Conservation (phyloP, 2,113 vertebrate species). For the Stercorarius parasiticus region DNA sequence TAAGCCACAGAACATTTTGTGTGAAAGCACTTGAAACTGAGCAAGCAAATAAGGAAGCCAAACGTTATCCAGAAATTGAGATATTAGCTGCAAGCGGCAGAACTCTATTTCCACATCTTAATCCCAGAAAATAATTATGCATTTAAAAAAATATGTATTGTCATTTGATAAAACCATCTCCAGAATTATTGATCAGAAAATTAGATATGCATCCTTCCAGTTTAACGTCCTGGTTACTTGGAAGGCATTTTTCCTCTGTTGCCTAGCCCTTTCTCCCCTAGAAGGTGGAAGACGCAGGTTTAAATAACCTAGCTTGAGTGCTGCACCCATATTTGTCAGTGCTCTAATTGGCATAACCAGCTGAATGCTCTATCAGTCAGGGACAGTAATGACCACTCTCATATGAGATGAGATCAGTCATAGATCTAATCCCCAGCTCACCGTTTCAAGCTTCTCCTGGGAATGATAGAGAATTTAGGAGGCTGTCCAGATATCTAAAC, state of each 20-base stretch:
- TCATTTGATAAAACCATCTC: background rate
- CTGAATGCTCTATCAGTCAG: background rate
- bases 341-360: background rate
- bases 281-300: background rate
- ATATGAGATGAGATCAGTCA: background rate
- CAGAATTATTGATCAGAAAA: background rate
- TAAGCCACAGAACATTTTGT: background rate
- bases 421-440: background rate
- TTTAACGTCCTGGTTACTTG: background rate
- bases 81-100: background rate
- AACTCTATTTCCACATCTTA: background rate
- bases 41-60: background rate
- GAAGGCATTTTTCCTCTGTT: background rate
- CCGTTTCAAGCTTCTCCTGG: background rate
- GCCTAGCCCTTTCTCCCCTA: background rate
- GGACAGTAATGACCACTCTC: background rate
- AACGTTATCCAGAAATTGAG: background rate
- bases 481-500: background rate
- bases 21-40: background rate
- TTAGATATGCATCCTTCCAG: background rate
- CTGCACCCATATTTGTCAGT: background rate
- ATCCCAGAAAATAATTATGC: background rate
- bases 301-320: background rate
- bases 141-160: background rate
- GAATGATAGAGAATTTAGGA: background rate